Base-by-base conservation (phyloP, 35 echinoderm and acorn worm species). In the Amphiura filiformis region DNA sequence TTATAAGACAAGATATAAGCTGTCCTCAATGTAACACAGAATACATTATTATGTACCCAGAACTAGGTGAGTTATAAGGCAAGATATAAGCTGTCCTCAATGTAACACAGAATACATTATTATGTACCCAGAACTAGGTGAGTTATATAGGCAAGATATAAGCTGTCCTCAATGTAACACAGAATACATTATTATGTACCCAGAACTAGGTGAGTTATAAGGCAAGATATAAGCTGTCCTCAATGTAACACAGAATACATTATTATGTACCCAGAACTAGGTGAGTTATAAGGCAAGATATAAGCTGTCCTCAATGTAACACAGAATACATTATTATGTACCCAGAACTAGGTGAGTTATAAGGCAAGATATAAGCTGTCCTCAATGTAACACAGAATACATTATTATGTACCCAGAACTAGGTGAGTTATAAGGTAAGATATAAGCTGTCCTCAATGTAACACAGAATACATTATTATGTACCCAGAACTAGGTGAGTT, bases 21-120 rank as follows among this genome's bases (percentile, higher is more conserved):
- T 98, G 96, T 44, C 96, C 96, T 35, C 96, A 98, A 56, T 47
- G 96, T 47, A 94, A 89, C 83, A 91, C 96, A 79, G 96, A 98
- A 65, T 98, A 98, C 56, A 86, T 89, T 26, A 98, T 98, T 17
- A 88, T 80, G 52, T 98, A 94, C 77, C 96, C 96, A 81, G 89
- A 92, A 80, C 84, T 98, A 89, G 96, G 96, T 97, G 61, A 85
- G 92, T 86, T n/a, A n/a, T n/a, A n/a, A n/a, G n/a, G n/a, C n/a
- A n/a, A n/a, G n/a, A n/a, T n/a, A n/a, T n/a, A n/a, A n/a, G n/a
- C 23, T 98, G 96, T 44, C 96, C 96, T 35, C 96, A 98, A 56
- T 47, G 96, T 47, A 94, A 89, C 83, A 91, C 96, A 79, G 96
- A 98, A 65, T 98, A 98, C 56, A 86, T 89, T 26, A 98, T 98